Base-by-base conservation (phyloP, 2,888 invertebrate species). In the Linhomoeus sp. region DNA sequence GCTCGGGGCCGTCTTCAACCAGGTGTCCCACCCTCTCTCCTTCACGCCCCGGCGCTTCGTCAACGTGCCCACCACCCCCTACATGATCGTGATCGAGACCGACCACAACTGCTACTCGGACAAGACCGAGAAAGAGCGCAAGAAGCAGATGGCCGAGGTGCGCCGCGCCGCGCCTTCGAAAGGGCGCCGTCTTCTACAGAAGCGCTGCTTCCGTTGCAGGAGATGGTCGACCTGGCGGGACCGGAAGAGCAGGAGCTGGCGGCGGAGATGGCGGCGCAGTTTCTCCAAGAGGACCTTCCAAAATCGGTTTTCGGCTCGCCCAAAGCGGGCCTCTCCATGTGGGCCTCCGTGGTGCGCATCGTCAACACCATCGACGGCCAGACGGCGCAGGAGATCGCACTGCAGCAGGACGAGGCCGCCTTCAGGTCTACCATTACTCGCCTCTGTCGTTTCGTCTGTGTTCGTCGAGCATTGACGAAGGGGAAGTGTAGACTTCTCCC, bases 31-130 rank as follows among this genome's bases (percentile, higher is more conserved):
- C 59, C 84, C 85, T 0, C 71, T 99, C 45, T 87, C 90, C 56
- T 90, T 85, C 63, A 99, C 97, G 0, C 97, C 97, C 0, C 75
- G 92, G 42, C 83, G 84, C 19, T 43, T 97, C 65, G 79, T 83
- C 20, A 80, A 94, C 48, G 90, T 94, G 66, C 76, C 79, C 2
- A 87, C 90, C 57, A 81, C 82, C 20, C 82, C 81, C 29, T 81
- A 87, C 61, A 75, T 97, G 46, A 76, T 94, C 43, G 75, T 90
- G 46, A 77, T 92, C 39, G 94, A 97, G 70, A 88, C 92, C 15
- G 97, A 99, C 67, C 92, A 99, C 66, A 94, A 92, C 66, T 81
- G 94, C 0, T 97, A 92, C 65, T 94, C 94, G 0, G 90, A 92
- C 57, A 84, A 87, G 55, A 88, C 88, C 41, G 97, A 97, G 65